Conservation (phyloP, 2,888 invertebrate genomes). For the Rotaria sp. region DNA sequence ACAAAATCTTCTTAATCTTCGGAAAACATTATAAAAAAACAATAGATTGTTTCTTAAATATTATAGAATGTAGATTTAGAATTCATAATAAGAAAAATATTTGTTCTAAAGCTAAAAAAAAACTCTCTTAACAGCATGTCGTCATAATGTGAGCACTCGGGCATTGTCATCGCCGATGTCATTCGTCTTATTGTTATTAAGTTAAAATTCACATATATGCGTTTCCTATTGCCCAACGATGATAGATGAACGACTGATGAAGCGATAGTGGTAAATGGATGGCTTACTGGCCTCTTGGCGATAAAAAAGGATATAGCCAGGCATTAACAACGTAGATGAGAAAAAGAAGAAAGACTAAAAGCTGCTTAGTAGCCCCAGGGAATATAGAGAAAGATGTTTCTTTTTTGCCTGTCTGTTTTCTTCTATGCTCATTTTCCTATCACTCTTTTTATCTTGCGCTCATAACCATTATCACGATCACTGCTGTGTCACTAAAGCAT, state of each 20-base stretch:
- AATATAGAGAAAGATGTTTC: constrained; percentile 12
- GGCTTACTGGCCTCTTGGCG: neutral
- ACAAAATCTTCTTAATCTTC: neutral
- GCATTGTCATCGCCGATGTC: neutral
- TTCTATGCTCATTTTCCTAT: constrained; percentile 5
- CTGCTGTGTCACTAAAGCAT: neutral
- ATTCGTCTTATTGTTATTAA: neutral
- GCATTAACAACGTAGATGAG: neutral
- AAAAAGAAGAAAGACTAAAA: neutral
- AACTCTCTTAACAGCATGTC: neutral
- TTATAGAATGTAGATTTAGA: neutral
- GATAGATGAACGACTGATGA: neutral
- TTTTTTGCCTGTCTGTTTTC: neutral
- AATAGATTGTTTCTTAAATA: neutral
- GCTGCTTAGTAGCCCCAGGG: neutral
- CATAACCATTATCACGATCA: neutral
- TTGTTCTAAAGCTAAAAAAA: neutral
- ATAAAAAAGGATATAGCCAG: neutral
- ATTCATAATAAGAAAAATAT: neutral
- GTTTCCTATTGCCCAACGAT: neutral
- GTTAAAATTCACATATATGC: neutral
- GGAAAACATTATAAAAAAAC: neutral
- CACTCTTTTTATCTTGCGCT: neutral
- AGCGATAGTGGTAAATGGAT: neutral
- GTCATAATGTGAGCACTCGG: neutral